Percentiles rank a stretch among this genome's conserved stretches.
phyloP scores from a whole-genome alignment of 2,797 vertebrate genomes.

The Danio tinwini region DNA sequence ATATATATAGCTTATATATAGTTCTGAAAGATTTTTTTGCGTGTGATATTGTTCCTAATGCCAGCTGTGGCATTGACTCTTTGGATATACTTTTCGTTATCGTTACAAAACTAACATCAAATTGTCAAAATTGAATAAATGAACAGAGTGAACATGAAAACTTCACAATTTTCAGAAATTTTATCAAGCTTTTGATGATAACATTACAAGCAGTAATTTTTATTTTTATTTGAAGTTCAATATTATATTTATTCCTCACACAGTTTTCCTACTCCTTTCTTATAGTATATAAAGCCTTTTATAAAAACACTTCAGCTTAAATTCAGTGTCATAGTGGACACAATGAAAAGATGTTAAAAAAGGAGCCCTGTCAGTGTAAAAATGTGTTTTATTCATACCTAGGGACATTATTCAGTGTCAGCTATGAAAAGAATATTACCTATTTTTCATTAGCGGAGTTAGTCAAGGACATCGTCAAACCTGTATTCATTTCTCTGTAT shows the following conservation, averaged over 20 bases:
- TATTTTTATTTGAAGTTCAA: neutral
- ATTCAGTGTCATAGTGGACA: neutral
- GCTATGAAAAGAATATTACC: neutral
- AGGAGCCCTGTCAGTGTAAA: neutral
- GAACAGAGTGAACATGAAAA: neutral
- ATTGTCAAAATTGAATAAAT: neutral
- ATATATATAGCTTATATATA: too few relatives aligned
- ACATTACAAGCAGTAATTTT: neutral
- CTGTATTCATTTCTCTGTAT: conserved; percentile 5
- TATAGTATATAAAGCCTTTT: neutral
- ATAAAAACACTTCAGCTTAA: neutral
- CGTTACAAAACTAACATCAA: neutral
- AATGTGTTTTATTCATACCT: neutral
- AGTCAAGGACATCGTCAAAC: conserved; percentile 2
- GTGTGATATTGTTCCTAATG: too few relatives aligned
- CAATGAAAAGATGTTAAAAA: conserved; percentile 2
- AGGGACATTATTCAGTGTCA: neutral
- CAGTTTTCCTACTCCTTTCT: neutral
- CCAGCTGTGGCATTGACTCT: too few relatives aligned
- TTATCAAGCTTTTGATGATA: too few relatives aligned
- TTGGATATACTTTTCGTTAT: too few relatives aligned
- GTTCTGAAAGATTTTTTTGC: too few relatives aligned
- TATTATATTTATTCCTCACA: neutral
- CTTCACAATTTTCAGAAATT: neutral
- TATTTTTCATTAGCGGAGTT: neutral